Base-by-base conservation (phyloP, 2,113 vertebrate species). In the Prinia subflava region DNA sequence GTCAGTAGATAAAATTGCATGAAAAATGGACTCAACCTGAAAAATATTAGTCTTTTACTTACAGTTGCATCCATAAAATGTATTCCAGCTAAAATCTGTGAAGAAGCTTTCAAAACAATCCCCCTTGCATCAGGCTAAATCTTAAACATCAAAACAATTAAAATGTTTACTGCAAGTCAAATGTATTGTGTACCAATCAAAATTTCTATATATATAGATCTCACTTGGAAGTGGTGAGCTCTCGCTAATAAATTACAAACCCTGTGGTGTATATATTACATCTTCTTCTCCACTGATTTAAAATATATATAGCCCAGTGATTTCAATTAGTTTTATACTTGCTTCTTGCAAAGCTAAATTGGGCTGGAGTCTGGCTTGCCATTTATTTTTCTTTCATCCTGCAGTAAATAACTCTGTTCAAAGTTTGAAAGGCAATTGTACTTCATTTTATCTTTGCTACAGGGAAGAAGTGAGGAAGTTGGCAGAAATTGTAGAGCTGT, bases 251-350 rank as follows among this genome's bases (percentile, higher is more conserved):
- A 87, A 87, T 87, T 78, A 89, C 82, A 37, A 79, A 69, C 63
- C 67, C 39, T 67, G 59, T 74, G 68, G 65, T 92, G 82, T 85
- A 56, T 56, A 16, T 89, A 53, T 85, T 83, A 62, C 52, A 64
- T 78, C 84, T 95, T 90, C 37, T 87, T 80, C 27, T 86, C 28
- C 37, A 60, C 2, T 5, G 21, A 46, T 6, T 83, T 69, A 90
- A 94, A 91, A 77, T 80, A 77, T 68, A 52, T 24, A 37, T 77
- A 88, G 27, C 31, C 21, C 15, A 57, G 52, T 49, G 60, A 49
- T 94, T 89, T 96, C 55, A 67, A 28, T 87, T 93, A 70, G 33
- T 39, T 89, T 92, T 86, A 47, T 89, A 50, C 25, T 71, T 83
- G 50, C 37, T 35, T 70, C 71, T 90, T 87, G 39, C 42, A 70